A percentile compares a stretch with the other conserved stretches of the same genome.
Evolutionary conservation across 2,888 invertebrate genomes (phyloP).

Genomic region (Ommatoiulus sabulosus): DNA sequence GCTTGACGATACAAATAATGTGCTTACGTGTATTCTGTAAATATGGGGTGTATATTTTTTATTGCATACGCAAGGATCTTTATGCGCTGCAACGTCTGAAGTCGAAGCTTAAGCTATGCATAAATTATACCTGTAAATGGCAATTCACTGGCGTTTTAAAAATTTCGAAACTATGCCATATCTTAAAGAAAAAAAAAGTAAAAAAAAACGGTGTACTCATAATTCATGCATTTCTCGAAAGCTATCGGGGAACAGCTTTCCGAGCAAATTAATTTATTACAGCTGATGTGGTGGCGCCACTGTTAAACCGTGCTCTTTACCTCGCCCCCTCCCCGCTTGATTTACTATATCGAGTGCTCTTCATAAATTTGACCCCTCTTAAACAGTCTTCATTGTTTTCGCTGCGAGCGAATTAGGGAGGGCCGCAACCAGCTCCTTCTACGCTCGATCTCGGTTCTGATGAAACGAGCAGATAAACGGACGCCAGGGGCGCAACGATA

Average conservation of each 20-base stretch:
- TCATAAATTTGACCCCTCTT: constrained; percentile 1
- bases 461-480: background rate
- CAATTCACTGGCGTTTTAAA: background rate
- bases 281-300: constrained; percentile 1
- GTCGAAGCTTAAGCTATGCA: background rate
- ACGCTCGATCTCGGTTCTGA: background rate
- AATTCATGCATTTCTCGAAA: background rate
- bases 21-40: too few species aligned
- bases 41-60: too few species aligned
- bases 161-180: background rate
- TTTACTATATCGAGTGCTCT: constrained; percentile 1
- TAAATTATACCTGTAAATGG: background rate
- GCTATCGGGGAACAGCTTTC: background rate
- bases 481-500: background rate
- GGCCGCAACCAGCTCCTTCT: background rate
- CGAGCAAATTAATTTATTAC: background rate
- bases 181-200: background rate
- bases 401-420: background rate
- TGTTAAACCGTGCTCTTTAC: constrained; percentile 1
- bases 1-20: too few species aligned
- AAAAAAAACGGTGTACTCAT: background rate
- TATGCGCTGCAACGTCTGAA: background rate
- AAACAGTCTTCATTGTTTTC: constrained; percentile 1
- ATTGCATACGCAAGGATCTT: background rate
- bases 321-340: background rate